Base-by-base conservation (phyloP, 35 echinoderm and acorn worm species). In the Nesometra sesokonis region DNA sequence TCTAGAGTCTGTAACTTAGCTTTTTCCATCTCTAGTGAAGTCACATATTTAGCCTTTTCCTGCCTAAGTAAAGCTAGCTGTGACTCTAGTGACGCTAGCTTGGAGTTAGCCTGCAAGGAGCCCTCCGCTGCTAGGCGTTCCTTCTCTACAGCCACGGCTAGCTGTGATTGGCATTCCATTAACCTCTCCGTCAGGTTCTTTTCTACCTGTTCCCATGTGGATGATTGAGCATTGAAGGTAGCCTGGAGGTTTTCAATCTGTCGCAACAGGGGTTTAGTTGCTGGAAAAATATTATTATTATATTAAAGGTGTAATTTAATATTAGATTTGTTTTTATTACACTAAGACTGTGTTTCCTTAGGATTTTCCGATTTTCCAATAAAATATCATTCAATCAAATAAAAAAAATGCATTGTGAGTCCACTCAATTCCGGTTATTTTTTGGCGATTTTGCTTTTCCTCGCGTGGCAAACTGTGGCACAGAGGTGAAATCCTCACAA, bases 181-280 rank as follows among this genome's bases (percentile, higher is more conserved):
- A 97, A 87, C 4, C 95, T 76, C 40, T 97, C 95, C 5, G 95
- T 97, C 37, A 97, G 85, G 76, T 87, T 97, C 15, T 92, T 85
- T 52, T 97, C 95, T 19, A 97, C 89, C 76, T 93, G 92, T 78
- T 97, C 95, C 95, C 95, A 97, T 0, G 89, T 89, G 13, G 78
- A 76, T 13, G 95, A 97, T 77, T 97, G 95, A 8, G 85, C 92
- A 31, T 93, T 97, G 89, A 94, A 97, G 36, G 92, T 97, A 57
- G 92, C 86, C 80, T 97, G 92, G 13, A 97, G 87, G 80, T 97
- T 97, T 82, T 94, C 95, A 77, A 97, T 97, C 37, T 97, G 95
- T 5, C 95, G 83, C 32, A 97, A 78, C 57, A 97, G 84, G 3
- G 95, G 95, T 21, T 92, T 87, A 37, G 95, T 97, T 27, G 95